Base-by-base conservation (phyloP, 2,888 invertebrate genomes). In the Atherix ibis region DNA sequence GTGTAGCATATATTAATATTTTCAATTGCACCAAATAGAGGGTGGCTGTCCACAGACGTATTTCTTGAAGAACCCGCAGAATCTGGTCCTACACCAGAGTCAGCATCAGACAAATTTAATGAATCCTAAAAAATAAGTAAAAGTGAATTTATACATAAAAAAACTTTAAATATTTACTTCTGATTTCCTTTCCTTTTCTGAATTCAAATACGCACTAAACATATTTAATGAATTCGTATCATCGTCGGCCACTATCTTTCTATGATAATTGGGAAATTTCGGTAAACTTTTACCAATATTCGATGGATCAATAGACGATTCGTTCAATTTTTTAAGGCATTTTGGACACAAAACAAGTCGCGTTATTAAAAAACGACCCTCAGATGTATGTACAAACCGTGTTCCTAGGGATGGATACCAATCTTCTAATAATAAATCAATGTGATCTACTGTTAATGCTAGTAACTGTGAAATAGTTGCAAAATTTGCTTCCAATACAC, bases 401-500 rank as follows among this genome's bases (percentile, higher is more conserved):
- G 94, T 94, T 14, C 95, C 95, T 35, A 94, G 64, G 1, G 89
- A 88, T 0, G 94, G 95, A 58, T 92, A 97, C 97, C 97, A 98
- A 62, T 98, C 97, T 57, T 98, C 97, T 0, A 98, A 65, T 31
- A 98, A 64, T 33, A 92, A 76, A 58, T 98, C 98, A 41, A 98
- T 83, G 53, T 95, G 92, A 56, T 95, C 95, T 0, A 95, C 88
- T 3, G 88, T 75, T 18, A 92, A 62, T 0, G 94, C 85, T 36
- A 94, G 57, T 12, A 94, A 59, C 49, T 84, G 82, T 1, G 88
- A 76, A 42, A 87, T 70, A 28, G 76, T 74, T 50, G 87, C 81
- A 5, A 76, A 71, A 40, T 76, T 77, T 4, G 87, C 84, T 48
- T 88, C 84, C 35, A 85, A 33, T 8, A 35, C 29, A 27, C 31